Percentiles rank a stretch among this genome's conserved stretches.
These are phyloP conservation scores for Anas acuta DNA, from an alignment of 2,797 vertebrate species.

Conservation along the genomic window DNA sequence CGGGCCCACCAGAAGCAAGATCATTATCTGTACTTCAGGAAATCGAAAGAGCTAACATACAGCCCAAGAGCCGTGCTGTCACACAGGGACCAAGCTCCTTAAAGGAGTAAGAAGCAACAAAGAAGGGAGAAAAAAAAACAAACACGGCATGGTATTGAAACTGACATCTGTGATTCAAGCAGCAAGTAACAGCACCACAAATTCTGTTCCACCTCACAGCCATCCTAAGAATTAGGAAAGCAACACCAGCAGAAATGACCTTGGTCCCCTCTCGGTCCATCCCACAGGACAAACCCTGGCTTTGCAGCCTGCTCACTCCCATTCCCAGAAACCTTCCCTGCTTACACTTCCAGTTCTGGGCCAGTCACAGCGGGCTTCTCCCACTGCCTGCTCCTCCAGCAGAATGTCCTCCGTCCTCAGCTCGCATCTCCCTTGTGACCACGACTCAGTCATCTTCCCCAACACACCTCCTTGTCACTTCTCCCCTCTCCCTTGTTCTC, in stretches of 20 bases:
- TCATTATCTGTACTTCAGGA: not conserved
- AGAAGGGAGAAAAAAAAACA: not conserved
- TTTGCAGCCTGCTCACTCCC: fast-evolving
- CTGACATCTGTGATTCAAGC: not conserved
- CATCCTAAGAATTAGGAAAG: not conserved
- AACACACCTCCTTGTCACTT: not conserved
- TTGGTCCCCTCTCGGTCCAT: not conserved
- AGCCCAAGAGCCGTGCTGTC: not conserved
- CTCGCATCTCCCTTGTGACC: not conserved
- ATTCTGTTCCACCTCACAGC: not conserved
- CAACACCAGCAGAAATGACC: not conserved
- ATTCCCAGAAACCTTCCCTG: not conserved
- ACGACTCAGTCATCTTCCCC: not conserved
- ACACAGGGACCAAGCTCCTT: not conserved
- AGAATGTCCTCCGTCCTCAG: not conserved
- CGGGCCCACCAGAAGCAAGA: not conserved
- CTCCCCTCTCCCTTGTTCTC: not conserved
- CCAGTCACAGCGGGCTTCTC: not conserved
- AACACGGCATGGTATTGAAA: not conserved
- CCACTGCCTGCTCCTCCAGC: fast-evolving
- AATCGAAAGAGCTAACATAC: not conserved
- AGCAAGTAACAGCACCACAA: not conserved
- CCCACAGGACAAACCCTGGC: not conserved
- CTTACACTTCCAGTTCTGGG: fast-evolving
- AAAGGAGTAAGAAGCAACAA: not conserved